These are phyloP conservation scores for Nannoperca australis DNA, from an alignment of 2,797 vertebrate species.

Conservation along the genomic window DNA sequence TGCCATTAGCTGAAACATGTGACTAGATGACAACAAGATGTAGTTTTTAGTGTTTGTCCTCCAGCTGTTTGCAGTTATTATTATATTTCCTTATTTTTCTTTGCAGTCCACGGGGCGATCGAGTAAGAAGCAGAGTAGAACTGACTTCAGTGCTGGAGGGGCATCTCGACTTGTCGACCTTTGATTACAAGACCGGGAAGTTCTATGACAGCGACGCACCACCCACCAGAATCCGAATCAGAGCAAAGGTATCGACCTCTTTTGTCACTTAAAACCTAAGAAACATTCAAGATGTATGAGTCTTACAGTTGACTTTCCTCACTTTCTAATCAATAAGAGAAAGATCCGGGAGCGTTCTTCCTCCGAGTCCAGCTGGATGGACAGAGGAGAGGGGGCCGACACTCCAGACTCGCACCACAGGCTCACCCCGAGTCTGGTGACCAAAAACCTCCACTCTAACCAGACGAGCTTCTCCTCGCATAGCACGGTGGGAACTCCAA, in stretches of 20 bases:
- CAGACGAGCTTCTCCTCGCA: constrained; percentile 16
- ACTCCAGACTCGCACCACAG: constrained; percentile 75
- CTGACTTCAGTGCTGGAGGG: constrained; percentile 83
- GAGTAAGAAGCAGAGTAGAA: constrained; percentile 91
- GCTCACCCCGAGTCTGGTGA: constrained; percentile 48
- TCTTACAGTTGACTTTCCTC: background rate
- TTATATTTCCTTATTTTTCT: background rate
- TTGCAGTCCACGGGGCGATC: constrained; percentile 87
- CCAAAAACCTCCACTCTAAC: constrained; percentile 32
- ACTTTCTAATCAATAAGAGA: constrained; percentile 58
- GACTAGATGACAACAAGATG: background rate
- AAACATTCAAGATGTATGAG: background rate
- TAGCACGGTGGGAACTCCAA: background rate
- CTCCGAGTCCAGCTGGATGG: constrained; percentile 79
- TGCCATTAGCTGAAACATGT: background rate
- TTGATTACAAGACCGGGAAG: constrained; percentile 89
- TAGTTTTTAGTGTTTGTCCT: background rate
- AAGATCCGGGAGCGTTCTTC: constrained; percentile 72
- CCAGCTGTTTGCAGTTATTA: background rate
- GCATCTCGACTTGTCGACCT: constrained; percentile 83
- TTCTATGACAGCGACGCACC: constrained; percentile 60
- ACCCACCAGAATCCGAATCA: constrained; percentile 49
- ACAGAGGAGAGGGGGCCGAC: constrained; percentile 72
- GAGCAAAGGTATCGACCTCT: constrained; percentile 70
- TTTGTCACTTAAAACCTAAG: background rate